These are phyloP conservation scores for Drosophila ironensis DNA, from an alignment of 1,140 invertebrate genomes.

Conservation along the genomic window DNA sequence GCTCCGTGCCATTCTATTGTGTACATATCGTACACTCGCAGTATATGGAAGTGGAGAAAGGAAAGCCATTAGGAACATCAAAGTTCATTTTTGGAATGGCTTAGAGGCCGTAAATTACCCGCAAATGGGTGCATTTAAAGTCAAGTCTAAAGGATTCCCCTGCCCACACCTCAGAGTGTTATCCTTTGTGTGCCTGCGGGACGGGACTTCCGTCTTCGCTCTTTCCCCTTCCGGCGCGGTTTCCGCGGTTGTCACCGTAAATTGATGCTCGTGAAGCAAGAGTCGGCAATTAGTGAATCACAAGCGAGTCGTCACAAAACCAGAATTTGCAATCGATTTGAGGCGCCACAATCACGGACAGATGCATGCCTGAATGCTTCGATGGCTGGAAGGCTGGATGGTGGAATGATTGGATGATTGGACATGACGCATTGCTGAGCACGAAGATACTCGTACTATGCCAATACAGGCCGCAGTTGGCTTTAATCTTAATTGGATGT, in stretches of 20 bases:
- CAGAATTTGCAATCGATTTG: not conserved
- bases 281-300: conserved; percentile 17
- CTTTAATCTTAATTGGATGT: too few relatives aligned
- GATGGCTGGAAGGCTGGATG: too few relatives aligned
- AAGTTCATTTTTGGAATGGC: conserved; percentile 16
- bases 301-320: not conserved
- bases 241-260: not conserved
- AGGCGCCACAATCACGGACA: not conserved
- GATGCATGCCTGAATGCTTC: not conserved
- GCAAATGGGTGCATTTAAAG: conserved; percentile 16
- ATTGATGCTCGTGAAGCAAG: conserved; percentile 4
- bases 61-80: conserved; percentile 19
- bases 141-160: not conserved
- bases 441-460: too few relatives aligned
- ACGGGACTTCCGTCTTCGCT: not conserved
- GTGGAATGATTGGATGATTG: too few relatives aligned
- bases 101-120: conserved; percentile 27
- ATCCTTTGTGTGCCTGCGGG: not conserved
- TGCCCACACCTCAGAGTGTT: not conserved
- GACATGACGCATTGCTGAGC: too few relatives aligned
- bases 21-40: not conserved
- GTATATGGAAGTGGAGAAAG: not conserved
- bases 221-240: not conserved
- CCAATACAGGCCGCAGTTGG: too few relatives aligned
- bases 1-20: not conserved